Conservation (phyloP, 2,113 vertebrate species). For the Mesembrinibis cayennensis region DNA sequence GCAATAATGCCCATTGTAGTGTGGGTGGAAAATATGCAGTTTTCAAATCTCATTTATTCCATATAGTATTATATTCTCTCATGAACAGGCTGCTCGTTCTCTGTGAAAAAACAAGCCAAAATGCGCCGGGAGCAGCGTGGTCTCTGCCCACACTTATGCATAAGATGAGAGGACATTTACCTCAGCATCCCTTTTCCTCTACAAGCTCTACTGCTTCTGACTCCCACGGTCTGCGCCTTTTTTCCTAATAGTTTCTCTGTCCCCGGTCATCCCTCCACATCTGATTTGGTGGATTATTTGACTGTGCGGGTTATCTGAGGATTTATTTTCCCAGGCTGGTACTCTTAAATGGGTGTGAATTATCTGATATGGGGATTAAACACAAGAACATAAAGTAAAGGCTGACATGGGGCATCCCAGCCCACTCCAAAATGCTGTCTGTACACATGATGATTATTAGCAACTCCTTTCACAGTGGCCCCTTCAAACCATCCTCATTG, state of each 20-base stretch:
- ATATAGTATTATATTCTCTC: conserved; percentile 36
- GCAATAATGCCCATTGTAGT: conserved; percentile 59
- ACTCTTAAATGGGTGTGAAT: conserved; percentile 51
- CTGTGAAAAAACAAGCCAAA: conserved; percentile 25
- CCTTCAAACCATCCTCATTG: background rate
- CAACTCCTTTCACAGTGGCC: background rate
- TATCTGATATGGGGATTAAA: conserved; percentile 60
- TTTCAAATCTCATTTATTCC: conserved; percentile 66
- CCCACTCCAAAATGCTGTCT: background rate
- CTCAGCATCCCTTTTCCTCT: conserved; percentile 7
- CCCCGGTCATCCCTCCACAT: background rate
- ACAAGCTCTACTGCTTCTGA: background rate
- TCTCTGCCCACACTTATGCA: conserved; percentile 30
- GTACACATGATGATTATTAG: conserved; percentile 2
- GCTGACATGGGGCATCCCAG: background rate
- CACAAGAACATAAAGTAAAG: conserved; percentile 1
- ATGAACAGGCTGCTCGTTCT: conserved; percentile 47
- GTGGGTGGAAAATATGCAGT: conserved; percentile 55
- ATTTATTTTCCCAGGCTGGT: conserved; percentile 50
- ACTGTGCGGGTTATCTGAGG: conserved; percentile 11
- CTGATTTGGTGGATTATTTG: conserved; percentile 45
- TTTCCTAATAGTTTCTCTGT: background rate
- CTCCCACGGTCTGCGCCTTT: background rate
- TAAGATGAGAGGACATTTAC: conserved; percentile 32
- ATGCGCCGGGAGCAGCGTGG: background rate